Base-by-base conservation (phyloP, 2,113 vertebrate species). In the Leiothrix lutea region DNA sequence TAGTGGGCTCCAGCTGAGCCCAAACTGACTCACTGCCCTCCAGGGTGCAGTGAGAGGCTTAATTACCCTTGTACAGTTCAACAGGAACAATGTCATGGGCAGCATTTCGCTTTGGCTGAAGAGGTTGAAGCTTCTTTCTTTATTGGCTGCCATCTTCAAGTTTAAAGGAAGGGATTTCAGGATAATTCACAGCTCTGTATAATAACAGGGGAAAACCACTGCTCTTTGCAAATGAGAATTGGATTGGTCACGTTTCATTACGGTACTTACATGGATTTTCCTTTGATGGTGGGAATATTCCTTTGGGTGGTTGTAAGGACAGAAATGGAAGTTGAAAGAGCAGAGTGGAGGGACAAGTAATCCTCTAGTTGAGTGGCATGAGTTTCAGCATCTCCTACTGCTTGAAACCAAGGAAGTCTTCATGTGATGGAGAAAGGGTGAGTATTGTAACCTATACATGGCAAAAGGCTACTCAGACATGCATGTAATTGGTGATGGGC, bases 1-100 rank as follows among this genome's bases (percentile, higher is more conserved):
- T 94, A 97, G 90, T 86, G 83, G 92, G 80, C 90, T 96, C 92
- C 94, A 95, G 89, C 95, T 94, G 95, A 92, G 92, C 65, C 96
- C 80, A 89, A 51, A 90, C 80, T 77, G 86, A 92, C 92, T 97
- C 92, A 84, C 23, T 91, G 88, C 88, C 92, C 96, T 93, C 93
- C 82, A 65, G 95, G 88, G 94, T 92, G 50, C 88, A 93, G 87
- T 96, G 83, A 93, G 78, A 91, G 51, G 82, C 74, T 96, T 97
- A 97, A 97, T 96, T 97, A 97, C 95, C 90, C 94, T 90, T 89
- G 88, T 94, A 89, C 67, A 7, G 2, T 92, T 95, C 88, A 97
- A 92, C 73, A 71, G 82, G 90, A 96, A 38, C 83, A 87, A 62
- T 58, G 50, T 92, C 38, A 42, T 61, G 90, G 88, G 78, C 83